phyloP scores from a whole-genome alignment of 2,797 vertebrate species.

The Coreius guichenoti region DNA sequence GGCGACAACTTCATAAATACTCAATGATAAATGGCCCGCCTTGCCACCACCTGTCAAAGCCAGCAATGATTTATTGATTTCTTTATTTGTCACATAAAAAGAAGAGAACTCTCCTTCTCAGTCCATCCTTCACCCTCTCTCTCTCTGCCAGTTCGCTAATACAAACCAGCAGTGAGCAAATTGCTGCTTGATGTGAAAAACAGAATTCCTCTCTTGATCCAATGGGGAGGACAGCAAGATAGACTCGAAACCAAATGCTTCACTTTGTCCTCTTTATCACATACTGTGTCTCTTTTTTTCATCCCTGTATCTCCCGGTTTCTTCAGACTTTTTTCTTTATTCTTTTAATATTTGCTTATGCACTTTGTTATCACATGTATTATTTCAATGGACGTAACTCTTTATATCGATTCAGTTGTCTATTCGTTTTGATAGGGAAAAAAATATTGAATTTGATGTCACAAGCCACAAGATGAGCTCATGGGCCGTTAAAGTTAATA shows the following conservation, averaged over 20 bases:
- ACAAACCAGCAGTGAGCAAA: constrained; percentile 62
- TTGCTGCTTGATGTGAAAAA: constrained; percentile 63
- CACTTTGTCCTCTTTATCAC: constrained; percentile 25
- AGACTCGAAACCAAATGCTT: constrained; percentile 45
- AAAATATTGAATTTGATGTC: constrained; percentile 36
- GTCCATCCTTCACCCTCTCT: constrained; percentile 46
- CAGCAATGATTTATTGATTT: constrained; percentile 83
- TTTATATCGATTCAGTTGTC: constrained; percentile 3
- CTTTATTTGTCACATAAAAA: constrained; percentile 82
- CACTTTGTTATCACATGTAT: constrained; percentile 2
- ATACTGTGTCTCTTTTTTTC: constrained; percentile 10
- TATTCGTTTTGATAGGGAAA: constrained; percentile 26
- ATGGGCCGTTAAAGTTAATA: constrained; percentile 31
- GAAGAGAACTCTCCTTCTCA: constrained; percentile 62
- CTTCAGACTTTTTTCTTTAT: not conserved
- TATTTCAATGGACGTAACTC: not conserved
- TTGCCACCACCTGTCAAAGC: constrained; percentile 74
- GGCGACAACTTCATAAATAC: constrained; percentile 79
- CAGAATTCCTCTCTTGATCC: constrained; percentile 57
- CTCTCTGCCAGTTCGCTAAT: constrained; percentile 51
- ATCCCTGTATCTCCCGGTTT: constrained; percentile 2
- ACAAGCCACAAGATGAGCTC: constrained; percentile 27
- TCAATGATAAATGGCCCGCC: constrained; percentile 76
- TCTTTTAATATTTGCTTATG: not conserved
- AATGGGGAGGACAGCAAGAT: constrained; percentile 33